phyloP scores from a whole-genome alignment of 2,797 vertebrate species.

The Anisognathus igniventris region DNA sequence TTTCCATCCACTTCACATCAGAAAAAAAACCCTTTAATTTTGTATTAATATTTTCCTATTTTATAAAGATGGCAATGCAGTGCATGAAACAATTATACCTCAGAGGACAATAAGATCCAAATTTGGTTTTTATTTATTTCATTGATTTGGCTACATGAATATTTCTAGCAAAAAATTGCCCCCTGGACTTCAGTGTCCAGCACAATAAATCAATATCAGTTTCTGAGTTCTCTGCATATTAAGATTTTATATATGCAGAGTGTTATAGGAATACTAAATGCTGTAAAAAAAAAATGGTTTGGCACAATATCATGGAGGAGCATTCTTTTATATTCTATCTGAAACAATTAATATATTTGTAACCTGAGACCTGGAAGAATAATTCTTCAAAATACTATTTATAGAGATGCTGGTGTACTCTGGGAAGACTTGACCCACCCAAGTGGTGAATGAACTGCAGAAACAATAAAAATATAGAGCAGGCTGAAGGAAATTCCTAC shows the following conservation, averaged over 20 bases:
- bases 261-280: not conserved
- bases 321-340: not conserved
- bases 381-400: not conserved
- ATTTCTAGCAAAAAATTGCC: not conserved
- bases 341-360: not conserved
- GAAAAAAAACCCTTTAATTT: not conserved
- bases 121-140: accelerated
- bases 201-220: not conserved
- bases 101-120: not conserved
- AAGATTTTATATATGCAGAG: not conserved
- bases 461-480: not conserved
- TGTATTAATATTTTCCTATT: not conserved
- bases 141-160: not conserved
- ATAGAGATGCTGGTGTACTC: not conserved
- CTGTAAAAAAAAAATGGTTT: not conserved
- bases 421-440: not conserved
- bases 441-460: not conserved
- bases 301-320: not conserved
- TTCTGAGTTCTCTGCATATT: not conserved
- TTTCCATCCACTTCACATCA: not conserved
- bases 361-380: not conserved
- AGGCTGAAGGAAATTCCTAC: not conserved
- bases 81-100: not conserved
- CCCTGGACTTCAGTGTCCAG: not conserved
- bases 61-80: not conserved